Conservation (phyloP, 2,888 invertebrate genomes). For the Oxyteleia sp. region DNA sequence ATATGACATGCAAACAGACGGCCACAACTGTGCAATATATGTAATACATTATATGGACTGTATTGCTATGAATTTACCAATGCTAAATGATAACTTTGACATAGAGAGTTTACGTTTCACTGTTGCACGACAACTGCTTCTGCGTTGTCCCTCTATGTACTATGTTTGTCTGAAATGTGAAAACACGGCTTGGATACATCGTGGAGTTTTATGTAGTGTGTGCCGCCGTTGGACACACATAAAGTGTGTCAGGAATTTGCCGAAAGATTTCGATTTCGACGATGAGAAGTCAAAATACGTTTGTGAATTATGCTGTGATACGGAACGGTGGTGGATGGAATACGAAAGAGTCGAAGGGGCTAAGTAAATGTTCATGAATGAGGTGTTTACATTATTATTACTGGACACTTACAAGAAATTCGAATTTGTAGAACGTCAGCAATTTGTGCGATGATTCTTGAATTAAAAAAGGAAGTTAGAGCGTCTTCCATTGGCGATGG, state of each 20-base stretch:
- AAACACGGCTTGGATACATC: too few relatives aligned
- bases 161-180: not conserved
- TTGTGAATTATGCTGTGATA: not conserved
- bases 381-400: too few relatives aligned
- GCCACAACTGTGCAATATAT: constrained; percentile 3
- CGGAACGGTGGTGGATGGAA: too few relatives aligned
- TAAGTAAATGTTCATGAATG: too few relatives aligned
- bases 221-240: constrained; percentile 1
- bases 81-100: not conserved
- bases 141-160: not conserved
- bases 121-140: not conserved
- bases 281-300: not conserved
- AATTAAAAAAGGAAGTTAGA: too few relatives aligned
- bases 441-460: too few relatives aligned
- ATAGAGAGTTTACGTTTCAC: not conserved
- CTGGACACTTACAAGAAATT: too few relatives aligned
- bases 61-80: not conserved
- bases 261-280: not conserved
- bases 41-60: constrained; percentile 9
- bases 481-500: too few relatives aligned
- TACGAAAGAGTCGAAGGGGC: too few relatives aligned
- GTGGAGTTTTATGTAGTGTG: constrained; percentile 5
- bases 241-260: not conserved
- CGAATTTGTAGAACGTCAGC: too few relatives aligned
- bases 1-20: constrained; percentile 11